Evolutionary conservation across 2,888 invertebrate genomes (phyloP).

Genomic region (Melanchra persicariae): DNA sequence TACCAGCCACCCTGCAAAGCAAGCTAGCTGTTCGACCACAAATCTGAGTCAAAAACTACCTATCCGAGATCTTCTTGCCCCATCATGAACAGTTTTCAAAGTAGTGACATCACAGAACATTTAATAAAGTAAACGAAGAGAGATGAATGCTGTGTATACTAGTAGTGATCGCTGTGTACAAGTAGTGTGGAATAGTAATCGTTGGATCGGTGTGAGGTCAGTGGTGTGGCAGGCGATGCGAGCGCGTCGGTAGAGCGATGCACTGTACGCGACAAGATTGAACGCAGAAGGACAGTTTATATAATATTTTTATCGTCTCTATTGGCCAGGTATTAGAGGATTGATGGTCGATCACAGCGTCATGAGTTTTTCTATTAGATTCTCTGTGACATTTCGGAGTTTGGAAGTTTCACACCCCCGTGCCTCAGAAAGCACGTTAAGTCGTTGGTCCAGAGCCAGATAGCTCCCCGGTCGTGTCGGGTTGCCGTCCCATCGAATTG

Average conservation of each 20-base stretch:
- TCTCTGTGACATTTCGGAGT: too few species aligned
- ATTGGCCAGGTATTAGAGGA: too few species aligned
- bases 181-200: conserved; percentile 26
- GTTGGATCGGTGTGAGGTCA: conserved; percentile 46
- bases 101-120: conserved; percentile 23
- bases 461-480: too few species aligned
- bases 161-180: background rate
- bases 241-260: conserved; percentile 35
- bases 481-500: too few species aligned
- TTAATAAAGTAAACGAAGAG: conserved; percentile 19
- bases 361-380: too few species aligned
- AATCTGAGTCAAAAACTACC: background rate
- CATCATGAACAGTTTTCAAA: conserved; percentile 1
- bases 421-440: too few species aligned
- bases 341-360: too few species aligned
- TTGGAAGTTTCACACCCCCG: too few species aligned
- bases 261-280: background rate
- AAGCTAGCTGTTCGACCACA: background rate
- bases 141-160: conserved; percentile 1
- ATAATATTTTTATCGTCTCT: accelerated
- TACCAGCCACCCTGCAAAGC: background rate
- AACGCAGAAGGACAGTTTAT: conserved; percentile 29
- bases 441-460: too few species aligned
- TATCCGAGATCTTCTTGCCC: background rate
- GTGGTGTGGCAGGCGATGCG: conserved; percentile 32